Evolutionary conservation across 1,140 invertebrate species (phyloP).

Genomic region (Copidosoma floridanum): DNA sequence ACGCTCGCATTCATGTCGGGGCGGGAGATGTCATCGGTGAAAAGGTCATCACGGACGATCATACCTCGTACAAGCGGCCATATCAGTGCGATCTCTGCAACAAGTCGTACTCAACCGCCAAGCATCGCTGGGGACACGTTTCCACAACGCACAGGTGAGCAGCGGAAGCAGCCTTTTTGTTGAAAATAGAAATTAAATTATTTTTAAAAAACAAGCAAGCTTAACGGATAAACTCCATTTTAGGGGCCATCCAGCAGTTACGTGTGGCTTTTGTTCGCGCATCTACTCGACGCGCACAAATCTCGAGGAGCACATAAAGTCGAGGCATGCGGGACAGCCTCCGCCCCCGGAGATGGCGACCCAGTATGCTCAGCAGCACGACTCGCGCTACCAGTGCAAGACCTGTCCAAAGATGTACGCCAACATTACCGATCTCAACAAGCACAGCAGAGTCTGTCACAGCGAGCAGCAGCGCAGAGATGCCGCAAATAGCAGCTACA

Average conservation of each 20-base stretch:
- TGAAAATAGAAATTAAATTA: too few species aligned
- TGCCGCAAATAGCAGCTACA: conserved; percentile 19
- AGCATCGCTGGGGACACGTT: conserved; percentile 60
- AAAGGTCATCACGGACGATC: conserved; percentile 54
- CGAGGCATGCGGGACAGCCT: conserved; percentile 50
- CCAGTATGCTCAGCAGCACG: conserved; percentile 38
- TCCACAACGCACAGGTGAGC: conserved; percentile 53
- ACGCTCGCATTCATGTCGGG: conserved; percentile 56
- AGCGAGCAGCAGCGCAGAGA: conserved; percentile 39
- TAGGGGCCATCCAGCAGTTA: conserved; percentile 56
- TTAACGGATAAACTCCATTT: not conserved
- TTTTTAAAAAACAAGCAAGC: not conserved
- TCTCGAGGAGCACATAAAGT: conserved; percentile 56
- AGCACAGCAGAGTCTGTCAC: conserved; percentile 44
- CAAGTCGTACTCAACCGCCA: conserved; percentile 58
- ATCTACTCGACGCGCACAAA: conserved; percentile 57
- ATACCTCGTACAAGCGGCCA: conserved; percentile 55
- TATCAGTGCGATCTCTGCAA: conserved; percentile 58
- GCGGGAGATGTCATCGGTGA: conserved; percentile 54
- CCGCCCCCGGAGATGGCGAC: conserved; percentile 38
- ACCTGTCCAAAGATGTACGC: conserved; percentile 49
- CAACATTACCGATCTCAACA: conserved; percentile 49
- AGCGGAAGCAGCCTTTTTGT: not conserved
- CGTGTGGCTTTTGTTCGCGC: conserved; percentile 52
- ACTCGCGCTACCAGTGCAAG: conserved; percentile 49